Percentiles rank a stretch among this genome's conserved stretches.
Conservation (phyloP, 2,113 vertebrate genomes). For the Tauraco erythrolophus region DNA sequence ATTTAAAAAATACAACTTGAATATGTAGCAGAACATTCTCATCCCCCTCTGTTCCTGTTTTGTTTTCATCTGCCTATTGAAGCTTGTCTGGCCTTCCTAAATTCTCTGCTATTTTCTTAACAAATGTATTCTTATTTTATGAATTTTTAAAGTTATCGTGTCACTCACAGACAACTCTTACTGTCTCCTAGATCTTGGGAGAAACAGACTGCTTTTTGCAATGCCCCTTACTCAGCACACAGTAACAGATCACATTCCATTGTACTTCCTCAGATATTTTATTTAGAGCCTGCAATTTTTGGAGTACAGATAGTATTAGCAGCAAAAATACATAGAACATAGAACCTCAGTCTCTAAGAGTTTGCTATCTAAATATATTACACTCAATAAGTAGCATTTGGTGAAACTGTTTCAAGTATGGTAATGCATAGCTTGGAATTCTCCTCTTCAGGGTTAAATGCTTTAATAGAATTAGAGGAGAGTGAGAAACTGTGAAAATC, state of each 20-base stretch:
- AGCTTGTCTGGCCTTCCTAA: neutral
- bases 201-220: conserved; percentile 20
- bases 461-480: neutral
- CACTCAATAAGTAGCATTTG: neutral
- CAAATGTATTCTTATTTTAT: neutral
- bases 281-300: neutral
- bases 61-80: neutral
- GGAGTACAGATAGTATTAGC: neutral
- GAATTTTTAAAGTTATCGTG: conserved; percentile 21
- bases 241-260: neutral
- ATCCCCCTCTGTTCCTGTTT: neutral
- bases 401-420: neutral
- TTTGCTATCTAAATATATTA: neutral
- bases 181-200: neutral
- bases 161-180: neutral
- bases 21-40: conserved; percentile 1
- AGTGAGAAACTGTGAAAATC: neutral
- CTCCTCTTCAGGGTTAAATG: neutral
- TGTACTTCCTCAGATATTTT: conserved; percentile 27
- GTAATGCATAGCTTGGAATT: neutral
- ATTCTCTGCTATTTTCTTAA: neutral
- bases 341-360: neutral
- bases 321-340: neutral
- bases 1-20: conserved; percentile 7
- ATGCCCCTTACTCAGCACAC: neutral